A percentile compares a stretch with the other conserved stretches of the same genome.
phyloP scores from a whole-genome alignment of 2,888 invertebrate species.

The Drosophila fulvimacula region DNA sequence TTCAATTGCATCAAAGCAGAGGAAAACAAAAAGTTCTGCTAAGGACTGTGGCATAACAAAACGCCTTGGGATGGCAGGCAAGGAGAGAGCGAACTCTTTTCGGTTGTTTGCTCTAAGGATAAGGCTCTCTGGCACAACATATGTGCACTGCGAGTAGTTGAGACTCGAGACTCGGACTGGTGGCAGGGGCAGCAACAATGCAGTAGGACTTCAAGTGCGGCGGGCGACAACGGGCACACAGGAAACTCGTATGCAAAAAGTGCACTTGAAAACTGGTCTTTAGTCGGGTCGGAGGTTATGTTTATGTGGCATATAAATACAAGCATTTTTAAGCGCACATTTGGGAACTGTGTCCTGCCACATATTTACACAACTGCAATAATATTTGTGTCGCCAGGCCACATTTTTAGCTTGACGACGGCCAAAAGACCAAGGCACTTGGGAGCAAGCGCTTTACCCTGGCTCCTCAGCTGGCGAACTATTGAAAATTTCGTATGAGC shows the following conservation, averaged over 20 bases:
- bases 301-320: constrained; percentile 64
- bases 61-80: constrained; percentile 11
- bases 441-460: constrained; percentile 33
- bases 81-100: constrained; percentile 16
- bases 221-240: constrained; percentile 28
- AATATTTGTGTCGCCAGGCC: constrained; percentile 65
- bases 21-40: constrained; percentile 6
- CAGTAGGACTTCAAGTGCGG: constrained; percentile 59
- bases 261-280: constrained; percentile 66
- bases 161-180: constrained; percentile 10
- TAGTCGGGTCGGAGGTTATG: constrained; percentile 55
- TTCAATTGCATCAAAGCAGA: constrained; percentile 17
- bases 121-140: constrained; percentile 35
- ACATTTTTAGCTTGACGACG: constrained; percentile 45
- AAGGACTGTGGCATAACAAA: constrained; percentile 19
- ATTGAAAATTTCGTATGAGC: constrained; percentile 58
- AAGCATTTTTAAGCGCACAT: constrained; percentile 59
- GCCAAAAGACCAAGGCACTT: constrained; percentile 42
- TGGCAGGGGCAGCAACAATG: constrained; percentile 12
- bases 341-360: constrained; percentile 54
- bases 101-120: constrained; percentile 46
- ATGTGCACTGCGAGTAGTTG: constrained; percentile 39
- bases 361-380: constrained; percentile 75
- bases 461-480: constrained; percentile 21
- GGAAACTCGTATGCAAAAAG: constrained; percentile 68